A percentile compares a stretch with the other conserved stretches of the same genome.
phyloP scores from a whole-genome alignment of 2,113 vertebrate genomes.

The Aphyosemion australe region DNA sequence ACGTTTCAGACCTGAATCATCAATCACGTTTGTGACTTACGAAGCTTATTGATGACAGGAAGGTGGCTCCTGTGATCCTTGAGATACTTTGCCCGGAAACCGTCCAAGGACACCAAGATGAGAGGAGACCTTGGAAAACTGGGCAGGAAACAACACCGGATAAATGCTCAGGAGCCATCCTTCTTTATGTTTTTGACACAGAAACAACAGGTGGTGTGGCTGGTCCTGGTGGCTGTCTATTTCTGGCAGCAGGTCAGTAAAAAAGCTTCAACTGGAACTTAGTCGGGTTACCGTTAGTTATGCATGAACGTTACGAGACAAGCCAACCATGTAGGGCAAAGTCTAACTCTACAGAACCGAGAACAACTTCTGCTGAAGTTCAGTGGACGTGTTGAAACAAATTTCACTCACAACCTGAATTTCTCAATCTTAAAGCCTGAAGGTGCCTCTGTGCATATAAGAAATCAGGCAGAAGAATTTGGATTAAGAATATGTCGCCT shows the following conservation, averaged over 20 bases:
- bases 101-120: conserved; percentile 94
- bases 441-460: too few species aligned
- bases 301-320: not conserved
- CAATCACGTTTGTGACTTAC: conserved; percentile 78
- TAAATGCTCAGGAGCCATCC: too few species aligned
- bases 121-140: conserved; percentile 89
- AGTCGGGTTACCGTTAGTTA: too few species aligned
- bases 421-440: too few species aligned
- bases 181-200: too few species aligned
- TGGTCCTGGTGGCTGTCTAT: too few species aligned
- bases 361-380: not conserved
- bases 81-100: conserved; percentile 90
- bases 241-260: too few species aligned
- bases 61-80: conserved; percentile 79
- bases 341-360: not conserved
- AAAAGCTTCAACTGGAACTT: too few species aligned
- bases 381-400: not conserved
- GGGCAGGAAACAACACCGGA: conserved; percentile 4
- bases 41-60: conserved; percentile 87
- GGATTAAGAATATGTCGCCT: too few species aligned
- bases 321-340: not conserved
- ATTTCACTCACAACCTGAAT: too few species aligned
- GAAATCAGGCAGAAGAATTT: too few species aligned
- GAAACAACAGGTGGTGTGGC: too few species aligned
- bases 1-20: not conserved